Conservation (phyloP, 1,140 invertebrate genomes). For the Ceratina calcarata region DNA sequence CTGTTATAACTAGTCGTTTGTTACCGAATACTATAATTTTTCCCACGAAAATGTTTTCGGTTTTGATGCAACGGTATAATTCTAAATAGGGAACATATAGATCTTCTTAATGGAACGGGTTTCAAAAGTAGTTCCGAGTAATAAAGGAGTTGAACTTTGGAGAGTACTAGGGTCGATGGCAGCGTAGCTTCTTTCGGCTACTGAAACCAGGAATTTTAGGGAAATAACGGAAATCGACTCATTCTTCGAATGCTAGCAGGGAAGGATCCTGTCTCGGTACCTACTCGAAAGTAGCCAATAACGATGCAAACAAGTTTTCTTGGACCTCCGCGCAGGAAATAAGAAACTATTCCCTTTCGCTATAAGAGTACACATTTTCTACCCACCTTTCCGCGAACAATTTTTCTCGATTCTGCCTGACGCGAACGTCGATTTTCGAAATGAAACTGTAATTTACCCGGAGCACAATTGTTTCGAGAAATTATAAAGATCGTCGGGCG, state of each 20-base stretch:
- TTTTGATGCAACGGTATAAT: too few species aligned
- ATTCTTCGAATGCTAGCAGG: background rate
- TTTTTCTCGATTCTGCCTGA: background rate
- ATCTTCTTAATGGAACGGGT: too few species aligned
- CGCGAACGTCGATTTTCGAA: background rate
- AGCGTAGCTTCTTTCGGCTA: background rate
- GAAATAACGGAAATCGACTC: conserved; percentile 14
- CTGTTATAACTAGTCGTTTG: too few species aligned
- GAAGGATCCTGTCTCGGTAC: background rate
- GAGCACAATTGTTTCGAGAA: background rate
- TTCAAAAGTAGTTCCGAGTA: too few species aligned
- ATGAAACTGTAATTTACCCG: too few species aligned
- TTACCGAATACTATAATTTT: too few species aligned
- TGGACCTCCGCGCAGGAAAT: conserved; percentile 7
- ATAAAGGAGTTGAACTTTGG: too few species aligned
- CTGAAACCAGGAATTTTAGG: background rate
- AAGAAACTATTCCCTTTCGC: conserved; percentile 17
- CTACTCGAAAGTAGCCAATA: conserved; percentile 55
- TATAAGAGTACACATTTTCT: background rate
- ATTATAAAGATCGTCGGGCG: too few species aligned
- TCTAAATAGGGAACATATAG: too few species aligned
- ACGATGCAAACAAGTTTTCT: conserved; percentile 59
- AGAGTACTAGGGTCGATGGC: too few species aligned
- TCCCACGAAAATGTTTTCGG: too few species aligned
- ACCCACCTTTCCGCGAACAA: conserved; percentile 2